Base-by-base conservation (phyloP, 2,888 invertebrate species). In the Dyspetes luteomarginatus region DNA sequence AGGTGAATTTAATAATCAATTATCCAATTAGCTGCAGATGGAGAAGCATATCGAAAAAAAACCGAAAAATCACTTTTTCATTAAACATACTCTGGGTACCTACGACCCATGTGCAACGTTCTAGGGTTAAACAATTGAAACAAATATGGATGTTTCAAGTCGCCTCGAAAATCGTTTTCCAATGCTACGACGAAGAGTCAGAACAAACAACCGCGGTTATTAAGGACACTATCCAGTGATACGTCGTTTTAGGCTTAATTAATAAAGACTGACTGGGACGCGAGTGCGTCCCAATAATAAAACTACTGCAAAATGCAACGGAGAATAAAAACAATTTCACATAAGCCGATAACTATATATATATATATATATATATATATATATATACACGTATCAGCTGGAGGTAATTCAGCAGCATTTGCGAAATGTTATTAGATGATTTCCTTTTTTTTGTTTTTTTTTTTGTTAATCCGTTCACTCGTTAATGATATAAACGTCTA, bases 261-360 rank as follows among this genome's bases (percentile, higher is more conserved):
- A 56, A 74, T 50, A 65, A 72, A 79, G 79, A 79, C 79, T 79
- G 79, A 79, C 24, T 19, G 55, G 67, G 75, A 64, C 65, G n/a
- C 36, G 17, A 15, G 7, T 28, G 24, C 3, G 79, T 69, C 69
- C 69, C 43, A 30, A 74, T 41, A 58, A 69, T 58, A 75, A 79
- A 75, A 52, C 30, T 69, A 58, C 69, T 48, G 45, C 41, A n/a
- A 64, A 45, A 19, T 52, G 43, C 24, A 56, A 69, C 45, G 12
- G 64, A 65, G 43, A 52, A 41, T 26, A 12, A 60, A 62, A 24
- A 26, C 15, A 4, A 12, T 72, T 50, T 72, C 3, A 15, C n/a
- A 71, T 43, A 22, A 58, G 45, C 15, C n/a, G 48, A 58, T 12
- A 36, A 36, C 12, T 0, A 12, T 36, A 36, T 36, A 36, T 3